Evolutionary conservation across 2,797 vertebrate species (phyloP).

Genomic region (Phataginus tricuspis): DNA sequence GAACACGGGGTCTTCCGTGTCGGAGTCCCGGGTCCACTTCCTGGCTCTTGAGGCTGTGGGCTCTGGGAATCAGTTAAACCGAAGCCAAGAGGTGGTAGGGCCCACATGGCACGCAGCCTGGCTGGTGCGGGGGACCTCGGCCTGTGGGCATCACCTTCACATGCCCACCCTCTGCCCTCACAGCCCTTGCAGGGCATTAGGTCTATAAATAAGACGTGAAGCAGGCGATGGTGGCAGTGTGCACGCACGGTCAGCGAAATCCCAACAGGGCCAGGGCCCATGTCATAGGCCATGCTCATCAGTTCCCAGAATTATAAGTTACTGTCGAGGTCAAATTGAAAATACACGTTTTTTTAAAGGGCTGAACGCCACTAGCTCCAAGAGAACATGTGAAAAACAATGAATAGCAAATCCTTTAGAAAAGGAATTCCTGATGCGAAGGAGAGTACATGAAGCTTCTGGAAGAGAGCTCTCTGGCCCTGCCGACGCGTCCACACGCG

Average conservation of each 20-base stretch:
- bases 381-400: neutral
- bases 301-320: neutral
- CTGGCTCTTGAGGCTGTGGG: neutral
- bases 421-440: neutral
- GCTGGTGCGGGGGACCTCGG: neutral
- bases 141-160: rapidly evolving
- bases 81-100: neutral
- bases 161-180: too few species aligned
- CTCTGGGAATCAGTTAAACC: neutral
- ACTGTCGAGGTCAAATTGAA: rapidly evolving
- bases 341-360: neutral
- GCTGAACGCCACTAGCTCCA: rapidly evolving
- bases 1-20: neutral
- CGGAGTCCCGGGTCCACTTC: neutral
- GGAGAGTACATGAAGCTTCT: neutral
- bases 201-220: rapidly evolving
- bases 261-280: rapidly evolving
- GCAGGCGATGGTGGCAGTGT: rapidly evolving
- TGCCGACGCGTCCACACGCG: neutral
- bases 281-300: rapidly evolving
- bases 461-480: too few species aligned
- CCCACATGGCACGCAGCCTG: neutral
- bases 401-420: neutral
- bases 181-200: rapidly evolving
- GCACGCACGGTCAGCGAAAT: rapidly evolving